Conservation (phyloP, 2,113 vertebrate genomes). For the Campylorhamphus procurvoides region DNA sequence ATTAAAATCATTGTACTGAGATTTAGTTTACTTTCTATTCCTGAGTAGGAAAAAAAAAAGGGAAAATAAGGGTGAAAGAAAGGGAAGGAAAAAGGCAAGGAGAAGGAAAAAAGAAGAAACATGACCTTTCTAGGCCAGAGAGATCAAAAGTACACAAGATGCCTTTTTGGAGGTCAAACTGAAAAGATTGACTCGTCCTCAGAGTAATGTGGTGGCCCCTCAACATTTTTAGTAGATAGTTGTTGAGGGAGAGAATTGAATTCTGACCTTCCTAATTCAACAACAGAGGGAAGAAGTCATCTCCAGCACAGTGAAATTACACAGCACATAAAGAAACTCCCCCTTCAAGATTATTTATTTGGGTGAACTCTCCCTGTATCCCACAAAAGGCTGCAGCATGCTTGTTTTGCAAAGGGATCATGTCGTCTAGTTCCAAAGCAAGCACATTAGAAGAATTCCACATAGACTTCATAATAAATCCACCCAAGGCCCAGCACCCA, state of each 20-base stretch:
- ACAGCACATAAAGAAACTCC: constrained; percentile 39
- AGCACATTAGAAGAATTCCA: constrained; percentile 75
- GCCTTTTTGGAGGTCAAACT: constrained; percentile 45
- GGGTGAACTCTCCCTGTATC: constrained; percentile 58
- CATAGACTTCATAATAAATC: constrained; percentile 76
- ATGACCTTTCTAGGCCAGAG: neutral
- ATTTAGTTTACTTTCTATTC: neutral
- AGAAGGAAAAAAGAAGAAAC: neutral
- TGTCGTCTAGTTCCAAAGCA: constrained; percentile 78
- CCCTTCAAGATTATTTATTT: constrained; percentile 75
- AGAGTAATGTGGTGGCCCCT: constrained; percentile 51
- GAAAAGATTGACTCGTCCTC: constrained; percentile 44
- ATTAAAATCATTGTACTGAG: neutral
- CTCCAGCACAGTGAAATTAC: constrained; percentile 34
- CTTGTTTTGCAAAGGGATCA: constrained; percentile 74
- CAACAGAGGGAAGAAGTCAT: constrained; percentile 44
- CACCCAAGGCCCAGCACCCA: constrained; percentile 63
- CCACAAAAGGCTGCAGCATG: constrained; percentile 44
- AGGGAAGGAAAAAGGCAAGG: neutral
- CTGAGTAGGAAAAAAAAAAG: neutral
- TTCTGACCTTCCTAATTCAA: constrained; percentile 26
- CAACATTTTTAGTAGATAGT: neutral
- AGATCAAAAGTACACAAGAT: constrained; percentile 24
- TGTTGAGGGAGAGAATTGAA: constrained; percentile 41
- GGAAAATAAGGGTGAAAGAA: neutral